Conservation (phyloP, 1,140 invertebrate species). For the Scaptomyza pallida region DNA sequence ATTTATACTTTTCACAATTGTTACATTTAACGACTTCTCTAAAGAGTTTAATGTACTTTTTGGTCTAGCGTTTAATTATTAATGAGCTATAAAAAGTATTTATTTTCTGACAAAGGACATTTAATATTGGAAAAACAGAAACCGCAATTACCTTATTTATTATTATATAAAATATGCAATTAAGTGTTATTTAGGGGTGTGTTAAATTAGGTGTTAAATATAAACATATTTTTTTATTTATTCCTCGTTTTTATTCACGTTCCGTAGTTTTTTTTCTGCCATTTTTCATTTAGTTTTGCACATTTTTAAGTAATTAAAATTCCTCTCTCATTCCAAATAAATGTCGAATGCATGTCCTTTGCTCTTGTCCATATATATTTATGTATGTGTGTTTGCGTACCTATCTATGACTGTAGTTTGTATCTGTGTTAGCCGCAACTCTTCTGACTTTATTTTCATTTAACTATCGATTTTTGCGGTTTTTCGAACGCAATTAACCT, state of each 20-base stretch:
- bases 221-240: too few relatives aligned
- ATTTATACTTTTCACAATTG: too few relatives aligned
- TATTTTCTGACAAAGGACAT: too few relatives aligned
- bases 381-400: neutral
- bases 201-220: too few relatives aligned
- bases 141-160: too few relatives aligned
- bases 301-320: conserved; percentile 71
- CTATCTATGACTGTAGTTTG: conserved; percentile 5
- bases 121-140: too few relatives aligned
- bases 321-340: conserved; percentile 40
- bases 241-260: neutral
- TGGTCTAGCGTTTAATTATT: too few relatives aligned
- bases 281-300: conserved; percentile 43
- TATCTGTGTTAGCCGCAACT: conserved; percentile 26
- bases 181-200: too few relatives aligned
- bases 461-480: conserved; percentile 60
- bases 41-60: too few relatives aligned
- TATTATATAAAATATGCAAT: too few relatives aligned
- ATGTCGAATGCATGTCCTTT: neutral
- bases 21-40: too few relatives aligned
- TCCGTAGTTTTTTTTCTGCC: neutral
- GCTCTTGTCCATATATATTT: neutral
- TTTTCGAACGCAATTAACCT: conserved; percentile 57
- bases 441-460: conserved; percentile 56
- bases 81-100: too few relatives aligned